Evolutionary conservation across 2,888 invertebrate genomes (phyloP).

Genomic region (Conomelus anceps): DNA sequence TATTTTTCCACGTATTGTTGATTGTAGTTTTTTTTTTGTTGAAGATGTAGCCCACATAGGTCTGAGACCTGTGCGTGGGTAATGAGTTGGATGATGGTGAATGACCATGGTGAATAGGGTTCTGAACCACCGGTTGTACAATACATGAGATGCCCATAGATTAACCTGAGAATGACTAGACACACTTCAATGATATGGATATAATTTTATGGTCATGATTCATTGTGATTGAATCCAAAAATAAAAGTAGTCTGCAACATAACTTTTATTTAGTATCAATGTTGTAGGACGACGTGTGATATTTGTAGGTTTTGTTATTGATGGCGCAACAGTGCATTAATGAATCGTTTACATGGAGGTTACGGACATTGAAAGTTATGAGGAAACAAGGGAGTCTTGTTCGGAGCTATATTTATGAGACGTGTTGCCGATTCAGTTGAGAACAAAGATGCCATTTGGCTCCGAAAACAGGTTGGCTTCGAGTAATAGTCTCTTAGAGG

Average conservation of each 20-base stretch:
- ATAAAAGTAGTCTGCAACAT: not conserved
- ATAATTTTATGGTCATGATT: not conserved
- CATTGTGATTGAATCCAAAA: not conserved
- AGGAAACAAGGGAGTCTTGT: not conserved
- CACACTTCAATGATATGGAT: too few species aligned
- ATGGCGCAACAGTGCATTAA: not conserved
- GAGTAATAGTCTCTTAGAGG: not conserved
- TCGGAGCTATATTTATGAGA: not conserved
- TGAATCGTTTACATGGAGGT: not conserved
- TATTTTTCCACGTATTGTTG: too few species aligned
- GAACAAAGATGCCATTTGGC: not conserved
- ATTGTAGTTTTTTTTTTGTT: too few species aligned
- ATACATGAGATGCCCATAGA: too few species aligned
- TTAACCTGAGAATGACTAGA: too few species aligned
- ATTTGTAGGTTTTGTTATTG: not conserved
- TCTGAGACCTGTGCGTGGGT: too few species aligned
- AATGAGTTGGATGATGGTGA: too few species aligned
- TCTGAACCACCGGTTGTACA: too few species aligned
- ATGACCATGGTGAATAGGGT: too few species aligned
- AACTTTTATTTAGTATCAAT: not conserved
- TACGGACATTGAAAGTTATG: not conserved
- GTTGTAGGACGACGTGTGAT: not conserved
- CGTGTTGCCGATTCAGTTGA: not conserved
- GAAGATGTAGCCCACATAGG: too few species aligned
- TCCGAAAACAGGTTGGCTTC: not conserved